Percentiles rank a stretch among this genome's conserved stretches.
phyloP scores from a whole-genome alignment of 2,888 invertebrate genomes.

The Cosmia pyralina region DNA sequence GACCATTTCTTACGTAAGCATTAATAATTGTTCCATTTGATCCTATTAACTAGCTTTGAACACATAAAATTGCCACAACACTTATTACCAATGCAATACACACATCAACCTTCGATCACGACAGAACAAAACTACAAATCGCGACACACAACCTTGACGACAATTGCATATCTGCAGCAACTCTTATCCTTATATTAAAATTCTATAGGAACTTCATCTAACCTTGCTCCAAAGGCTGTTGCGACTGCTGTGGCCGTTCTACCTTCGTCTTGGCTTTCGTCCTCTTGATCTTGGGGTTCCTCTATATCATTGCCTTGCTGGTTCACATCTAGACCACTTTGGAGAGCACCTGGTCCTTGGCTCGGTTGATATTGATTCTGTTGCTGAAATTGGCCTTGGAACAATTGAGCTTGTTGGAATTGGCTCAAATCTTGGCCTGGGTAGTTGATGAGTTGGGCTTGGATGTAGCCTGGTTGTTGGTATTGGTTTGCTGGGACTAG shows the following conservation, averaged over 20 bases:
- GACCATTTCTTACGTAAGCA: neutral
- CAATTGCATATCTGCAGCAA: conserved; percentile 45
- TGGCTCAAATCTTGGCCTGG: conserved; percentile 67
- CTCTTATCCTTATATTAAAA: conserved; percentile 63
- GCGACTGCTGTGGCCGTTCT: conserved; percentile 82
- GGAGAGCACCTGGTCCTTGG: conserved; percentile 75
- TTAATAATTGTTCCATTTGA: neutral
- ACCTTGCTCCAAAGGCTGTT: conserved; percentile 87
- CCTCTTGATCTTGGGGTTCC: conserved; percentile 71
- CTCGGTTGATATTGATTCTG: conserved; percentile 62
- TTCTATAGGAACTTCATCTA: conserved; percentile 67
- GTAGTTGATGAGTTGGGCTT: conserved; percentile 68
- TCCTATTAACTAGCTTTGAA: neutral
- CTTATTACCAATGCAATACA: conserved; percentile 44
- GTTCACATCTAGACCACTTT: conserved; percentile 83
- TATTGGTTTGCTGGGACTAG: conserved; percentile 59
- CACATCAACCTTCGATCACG: conserved; percentile 27
- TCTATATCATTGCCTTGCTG: conserved; percentile 84
- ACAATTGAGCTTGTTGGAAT: conserved; percentile 59
- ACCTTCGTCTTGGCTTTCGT: conserved; percentile 72
- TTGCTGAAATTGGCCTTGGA: conserved; percentile 57
- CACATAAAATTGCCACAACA: conserved; percentile 2
- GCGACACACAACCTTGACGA: conserved; percentile 24
- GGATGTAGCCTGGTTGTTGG: conserved; percentile 63
- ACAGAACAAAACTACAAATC: conserved; percentile 23